Evolutionary conservation across 2,797 vertebrate genomes (phyloP).

Genomic region (Spheniscus humboldti): DNA sequence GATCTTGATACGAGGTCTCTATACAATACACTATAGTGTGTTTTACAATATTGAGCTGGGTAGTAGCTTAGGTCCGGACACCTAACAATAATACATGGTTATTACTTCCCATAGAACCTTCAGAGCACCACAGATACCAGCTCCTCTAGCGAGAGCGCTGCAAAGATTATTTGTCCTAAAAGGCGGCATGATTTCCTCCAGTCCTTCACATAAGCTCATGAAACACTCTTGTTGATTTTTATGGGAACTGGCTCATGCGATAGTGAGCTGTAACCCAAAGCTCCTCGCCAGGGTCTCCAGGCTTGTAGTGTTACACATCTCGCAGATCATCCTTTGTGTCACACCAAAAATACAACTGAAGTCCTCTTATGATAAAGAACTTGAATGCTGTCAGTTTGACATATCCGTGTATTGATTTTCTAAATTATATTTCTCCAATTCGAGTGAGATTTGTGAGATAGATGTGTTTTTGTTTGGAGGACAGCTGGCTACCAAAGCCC

Average conservation of each 20-base stretch:
- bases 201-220: not conserved
- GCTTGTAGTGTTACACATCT: not conserved
- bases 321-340: not conserved
- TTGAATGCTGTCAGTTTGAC: not conserved
- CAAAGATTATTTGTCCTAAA: not conserved
- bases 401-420: not conserved
- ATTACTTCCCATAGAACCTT: not conserved
- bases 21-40: not conserved
- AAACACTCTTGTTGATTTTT: not conserved
- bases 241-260: not conserved
- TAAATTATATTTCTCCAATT: not conserved
- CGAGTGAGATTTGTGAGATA: not conserved
- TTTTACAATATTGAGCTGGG: not conserved
- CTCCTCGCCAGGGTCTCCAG: not conserved
- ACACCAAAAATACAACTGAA: not conserved
- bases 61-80: not conserved
- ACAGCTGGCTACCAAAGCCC: conserved; percentile 4
- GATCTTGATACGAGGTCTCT: not conserved
- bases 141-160: not conserved
- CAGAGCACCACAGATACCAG: not conserved
- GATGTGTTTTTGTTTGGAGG: conserved; percentile 5
- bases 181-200: not conserved
- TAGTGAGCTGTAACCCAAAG: not conserved
- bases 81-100: not conserved
- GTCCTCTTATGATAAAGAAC: not conserved